Base-by-base conservation (phyloP, 2,113 vertebrate genomes). In the Talpa occidentalis region DNA sequence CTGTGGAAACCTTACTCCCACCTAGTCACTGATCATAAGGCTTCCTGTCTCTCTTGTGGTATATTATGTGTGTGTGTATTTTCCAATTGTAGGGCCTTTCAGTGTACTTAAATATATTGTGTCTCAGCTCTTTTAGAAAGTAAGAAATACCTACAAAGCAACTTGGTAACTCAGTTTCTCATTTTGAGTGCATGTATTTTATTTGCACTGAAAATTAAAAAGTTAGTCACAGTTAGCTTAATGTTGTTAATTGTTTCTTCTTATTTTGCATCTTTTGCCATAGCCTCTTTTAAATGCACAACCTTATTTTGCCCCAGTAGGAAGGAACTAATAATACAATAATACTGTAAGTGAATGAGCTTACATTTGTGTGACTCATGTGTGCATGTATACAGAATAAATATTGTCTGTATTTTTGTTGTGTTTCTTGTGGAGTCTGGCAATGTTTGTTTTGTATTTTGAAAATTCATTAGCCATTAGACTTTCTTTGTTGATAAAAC, bases 141-240 rank as follows among this genome's bases (percentile, higher is more conserved):
- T 73, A 32, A 67, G 44, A n/a, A 44, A 40, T 85, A 80, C 32
- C 49, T 93, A 44, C n/a, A 52, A 64, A 92, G 74, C 52, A 90
- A n/a, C 42, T 94, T 66, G 17, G 32, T 93, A 30, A 73, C 79
- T 87, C 6, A 24, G 19, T 95, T 86, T 92, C 56, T 82, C 37
- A 64, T 3, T 76, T 30, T 56, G 22, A 84, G 4, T n/a, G 4
- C 69, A 4, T 74, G 10, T 56, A 30, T 54, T 93, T 82, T 81
- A 52, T 80, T 94, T 67, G 56, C 3, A 64, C 35, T 94, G 59
- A 70, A 66, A 88, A 60, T 82, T 42, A 88, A 70, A 64, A 60
- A 40, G 67, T 85, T 88, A 60, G 24, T 49, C 2, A 6, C 10
- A 54, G n/a, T 86, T 94, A 24, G 3, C 19, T 90, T 88, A 47